A percentile compares a stretch with the other conserved stretches of the same genome.
Evolutionary conservation across 2,113 vertebrate genomes (phyloP).

Genomic region (Perccottus glenii): DNA sequence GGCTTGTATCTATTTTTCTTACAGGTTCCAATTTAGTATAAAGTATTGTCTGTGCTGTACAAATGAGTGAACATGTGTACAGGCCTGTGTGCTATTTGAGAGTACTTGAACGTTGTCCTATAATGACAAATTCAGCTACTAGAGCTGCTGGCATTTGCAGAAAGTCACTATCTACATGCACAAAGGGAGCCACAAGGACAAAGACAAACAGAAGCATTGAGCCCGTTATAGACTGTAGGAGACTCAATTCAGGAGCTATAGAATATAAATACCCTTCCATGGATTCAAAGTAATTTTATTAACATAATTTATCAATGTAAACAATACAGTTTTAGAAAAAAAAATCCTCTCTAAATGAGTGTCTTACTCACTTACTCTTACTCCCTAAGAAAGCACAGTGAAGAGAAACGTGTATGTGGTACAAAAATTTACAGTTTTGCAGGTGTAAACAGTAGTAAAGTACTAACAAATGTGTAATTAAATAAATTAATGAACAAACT

Average conservation of each 20-base stretch:
- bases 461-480: too few species aligned
- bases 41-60: too few species aligned
- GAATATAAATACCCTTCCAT: not conserved
- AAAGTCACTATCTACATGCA: slow-evolving; percentile 60
- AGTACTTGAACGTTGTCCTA: slow-evolving; percentile 45
- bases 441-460: too few species aligned
- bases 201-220: slow-evolving; percentile 33
- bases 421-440: too few species aligned
- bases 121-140: slow-evolving; percentile 62
- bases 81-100: slow-evolving; percentile 36
- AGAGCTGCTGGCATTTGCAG: slow-evolving; percentile 63
- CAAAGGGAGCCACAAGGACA: slow-evolving; percentile 30
- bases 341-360: too few species aligned
- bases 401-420: too few species aligned
- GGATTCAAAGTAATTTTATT: not conserved
- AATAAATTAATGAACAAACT: too few species aligned
- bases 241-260: slow-evolving; percentile 1
- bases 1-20: too few species aligned
- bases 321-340: too few species aligned
- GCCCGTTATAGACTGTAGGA: not conserved
- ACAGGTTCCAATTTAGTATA: too few species aligned
- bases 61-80: not conserved
- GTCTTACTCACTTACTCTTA: too few species aligned
- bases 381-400: too few species aligned
- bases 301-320: not conserved